These are phyloP conservation scores for Falco columbarius DNA, from an alignment of 2,797 vertebrate species.

Conservation along the genomic window DNA sequence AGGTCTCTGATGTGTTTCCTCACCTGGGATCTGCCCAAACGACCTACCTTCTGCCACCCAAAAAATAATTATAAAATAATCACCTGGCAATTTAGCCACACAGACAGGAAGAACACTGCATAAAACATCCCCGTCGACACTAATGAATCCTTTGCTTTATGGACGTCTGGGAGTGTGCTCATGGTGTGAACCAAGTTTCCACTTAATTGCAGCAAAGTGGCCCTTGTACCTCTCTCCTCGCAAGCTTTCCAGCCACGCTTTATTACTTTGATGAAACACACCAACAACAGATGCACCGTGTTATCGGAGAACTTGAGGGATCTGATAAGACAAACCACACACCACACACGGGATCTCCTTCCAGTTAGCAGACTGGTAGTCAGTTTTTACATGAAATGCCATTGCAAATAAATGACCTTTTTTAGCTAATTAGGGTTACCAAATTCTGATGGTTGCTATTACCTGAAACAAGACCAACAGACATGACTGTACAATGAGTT, in stretches of 20 bases:
- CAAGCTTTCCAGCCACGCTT: background rate
- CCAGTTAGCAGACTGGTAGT: background rate
- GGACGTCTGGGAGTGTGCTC: background rate
- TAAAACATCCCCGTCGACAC: background rate
- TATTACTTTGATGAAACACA: background rate
- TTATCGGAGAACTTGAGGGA: background rate
- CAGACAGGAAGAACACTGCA: background rate
- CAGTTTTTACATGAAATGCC: background rate
- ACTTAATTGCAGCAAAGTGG: background rate
- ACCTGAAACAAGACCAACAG: constrained; percentile 32
- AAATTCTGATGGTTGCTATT: background rate
- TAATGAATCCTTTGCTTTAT: background rate
- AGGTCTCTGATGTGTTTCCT: background rate
- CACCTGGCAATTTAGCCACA: background rate
- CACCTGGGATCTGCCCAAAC: background rate
- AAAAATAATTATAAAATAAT: background rate
- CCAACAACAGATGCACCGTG: background rate
- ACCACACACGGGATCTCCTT: background rate
- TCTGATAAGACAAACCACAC: background rate
- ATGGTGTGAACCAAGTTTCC: background rate
- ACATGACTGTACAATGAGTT: background rate
- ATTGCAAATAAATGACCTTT: background rate
- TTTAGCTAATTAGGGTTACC: constrained; percentile 6
- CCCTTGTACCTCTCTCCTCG: background rate
- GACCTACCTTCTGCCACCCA: background rate